phyloP scores from a whole-genome alignment of 2,113 vertebrate species.

The Ameiurus melas region DNA sequence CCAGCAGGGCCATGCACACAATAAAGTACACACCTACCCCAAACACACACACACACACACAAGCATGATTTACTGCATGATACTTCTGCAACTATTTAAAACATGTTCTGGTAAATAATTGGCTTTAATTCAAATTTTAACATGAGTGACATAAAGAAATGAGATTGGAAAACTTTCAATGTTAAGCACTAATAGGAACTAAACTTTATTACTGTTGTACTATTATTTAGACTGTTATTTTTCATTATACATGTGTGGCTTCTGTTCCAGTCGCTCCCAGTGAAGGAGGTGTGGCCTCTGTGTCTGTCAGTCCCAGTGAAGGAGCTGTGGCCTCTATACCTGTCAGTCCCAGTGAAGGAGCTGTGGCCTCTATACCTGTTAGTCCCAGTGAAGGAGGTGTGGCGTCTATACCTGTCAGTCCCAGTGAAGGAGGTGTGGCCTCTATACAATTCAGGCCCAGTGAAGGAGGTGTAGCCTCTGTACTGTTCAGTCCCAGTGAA shows the following conservation, averaged over 20 bases:
- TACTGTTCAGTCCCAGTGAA: neutral
- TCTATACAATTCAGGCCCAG: neutral
- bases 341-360: neutral
- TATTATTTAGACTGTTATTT: neutral
- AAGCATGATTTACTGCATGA: neutral
- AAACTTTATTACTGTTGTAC: neutral
- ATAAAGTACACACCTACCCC: slow-evolving; percentile 89
- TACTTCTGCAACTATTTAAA: neutral
- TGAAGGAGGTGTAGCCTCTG: neutral
- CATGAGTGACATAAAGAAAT: neutral
- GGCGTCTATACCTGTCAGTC: neutral
- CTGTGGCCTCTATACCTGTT: neutral
- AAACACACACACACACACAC: neutral
- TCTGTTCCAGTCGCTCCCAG: neutral
- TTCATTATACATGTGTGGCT: neutral
- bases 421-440: neutral
- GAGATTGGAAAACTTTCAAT: neutral
- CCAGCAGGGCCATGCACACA: slow-evolving; percentile 96
- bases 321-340: neutral
- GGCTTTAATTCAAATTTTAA: neutral
- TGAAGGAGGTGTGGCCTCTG: neutral
- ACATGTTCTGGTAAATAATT: neutral
- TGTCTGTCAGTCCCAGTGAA: neutral
- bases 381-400: neutral
- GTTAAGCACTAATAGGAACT: neutral